phyloP scores from a whole-genome alignment of 1,140 invertebrate genomes.

The Scylla paramamosain region DNA sequence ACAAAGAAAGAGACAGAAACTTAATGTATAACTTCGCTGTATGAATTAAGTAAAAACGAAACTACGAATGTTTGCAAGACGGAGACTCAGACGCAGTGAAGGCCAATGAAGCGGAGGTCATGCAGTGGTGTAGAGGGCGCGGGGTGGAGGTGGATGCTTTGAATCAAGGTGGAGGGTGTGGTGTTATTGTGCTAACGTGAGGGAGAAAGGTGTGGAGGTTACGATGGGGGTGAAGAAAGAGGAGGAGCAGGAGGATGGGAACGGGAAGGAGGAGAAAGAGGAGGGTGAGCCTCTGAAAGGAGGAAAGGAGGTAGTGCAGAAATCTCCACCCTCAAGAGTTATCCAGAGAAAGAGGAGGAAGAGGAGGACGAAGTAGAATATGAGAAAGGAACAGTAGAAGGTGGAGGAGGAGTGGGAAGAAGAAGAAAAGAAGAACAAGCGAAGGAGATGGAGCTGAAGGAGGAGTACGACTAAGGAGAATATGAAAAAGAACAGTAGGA shows the following conservation, averaged over 20 bases:
- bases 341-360: not conserved
- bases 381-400: not conserved
- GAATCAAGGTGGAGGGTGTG: not conserved
- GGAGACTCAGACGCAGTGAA: not conserved
- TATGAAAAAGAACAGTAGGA: not conserved
- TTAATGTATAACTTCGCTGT: not conserved
- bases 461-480: not conserved
- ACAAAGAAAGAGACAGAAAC: not conserved
- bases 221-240: not conserved
- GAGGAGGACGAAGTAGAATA: not conserved
- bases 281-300: not conserved
- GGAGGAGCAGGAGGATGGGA: not conserved
- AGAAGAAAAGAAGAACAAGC: not conserved
- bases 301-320: not conserved
- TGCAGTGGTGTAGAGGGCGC: not conserved
- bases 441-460: not conserved
- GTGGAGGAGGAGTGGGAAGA: not conserved
- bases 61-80: no score
- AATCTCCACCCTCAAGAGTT: not conserved
- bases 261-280: not conserved
- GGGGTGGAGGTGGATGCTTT: not conserved
- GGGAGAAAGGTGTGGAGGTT: not conserved
- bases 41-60: not conserved
- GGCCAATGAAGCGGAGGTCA: not conserved
- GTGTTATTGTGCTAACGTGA: not conserved